A percentile compares a stretch with the other conserved stretches of the same genome.
Conservation (phyloP, 1,140 invertebrate species). For the Drosophila hydei region DNA sequence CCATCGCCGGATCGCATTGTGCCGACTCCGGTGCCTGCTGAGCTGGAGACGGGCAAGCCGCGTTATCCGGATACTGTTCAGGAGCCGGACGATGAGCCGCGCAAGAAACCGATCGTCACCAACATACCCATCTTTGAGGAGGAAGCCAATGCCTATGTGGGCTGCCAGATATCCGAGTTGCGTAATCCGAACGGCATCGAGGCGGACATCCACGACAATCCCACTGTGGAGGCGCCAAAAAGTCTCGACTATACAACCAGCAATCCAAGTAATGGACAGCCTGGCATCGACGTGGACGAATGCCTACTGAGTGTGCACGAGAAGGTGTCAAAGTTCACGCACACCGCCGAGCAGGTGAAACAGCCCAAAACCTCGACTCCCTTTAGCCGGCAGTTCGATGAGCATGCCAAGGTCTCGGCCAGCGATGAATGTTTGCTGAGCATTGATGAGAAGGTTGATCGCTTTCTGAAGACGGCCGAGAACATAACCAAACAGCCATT, state of each 20-base stretch:
- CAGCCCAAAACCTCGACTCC: slow-evolving; percentile 72
- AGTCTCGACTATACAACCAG: slow-evolving; percentile 63
- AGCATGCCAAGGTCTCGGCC: slow-evolving; percentile 84
- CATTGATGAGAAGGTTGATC: slow-evolving; percentile 88
- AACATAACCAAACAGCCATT: slow-evolving; percentile 84
- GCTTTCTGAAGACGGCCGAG: slow-evolving; percentile 87
- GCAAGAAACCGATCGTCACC: slow-evolving; percentile 80
- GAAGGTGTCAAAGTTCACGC: slow-evolving; percentile 86
- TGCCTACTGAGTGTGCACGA: slow-evolving; percentile 87
- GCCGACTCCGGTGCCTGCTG: slow-evolving; percentile 86
- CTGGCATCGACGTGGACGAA: slow-evolving; percentile 73
- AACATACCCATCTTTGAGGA: slow-evolving; percentile 83
- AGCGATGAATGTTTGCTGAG: slow-evolving; percentile 87
- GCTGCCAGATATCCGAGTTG: slow-evolving; percentile 79
- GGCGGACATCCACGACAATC: slow-evolving; percentile 68
- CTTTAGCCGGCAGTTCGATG: slow-evolving; percentile 68
- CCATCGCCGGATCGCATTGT: slow-evolving; percentile 88
- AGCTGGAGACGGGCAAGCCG: slow-evolving; percentile 86
- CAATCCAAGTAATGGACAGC: slow-evolving; percentile 6
- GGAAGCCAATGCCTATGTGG: slow-evolving; percentile 72
- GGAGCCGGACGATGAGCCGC: slow-evolving; percentile 88
- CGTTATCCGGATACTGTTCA: slow-evolving; percentile 89
- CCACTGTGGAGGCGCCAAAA: slow-evolving; percentile 69
- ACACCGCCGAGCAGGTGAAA: slow-evolving; percentile 81
- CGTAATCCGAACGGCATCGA: slow-evolving; percentile 63